Conservation (phyloP, 2,888 invertebrate genomes). For the Palloptera scutellata region DNA sequence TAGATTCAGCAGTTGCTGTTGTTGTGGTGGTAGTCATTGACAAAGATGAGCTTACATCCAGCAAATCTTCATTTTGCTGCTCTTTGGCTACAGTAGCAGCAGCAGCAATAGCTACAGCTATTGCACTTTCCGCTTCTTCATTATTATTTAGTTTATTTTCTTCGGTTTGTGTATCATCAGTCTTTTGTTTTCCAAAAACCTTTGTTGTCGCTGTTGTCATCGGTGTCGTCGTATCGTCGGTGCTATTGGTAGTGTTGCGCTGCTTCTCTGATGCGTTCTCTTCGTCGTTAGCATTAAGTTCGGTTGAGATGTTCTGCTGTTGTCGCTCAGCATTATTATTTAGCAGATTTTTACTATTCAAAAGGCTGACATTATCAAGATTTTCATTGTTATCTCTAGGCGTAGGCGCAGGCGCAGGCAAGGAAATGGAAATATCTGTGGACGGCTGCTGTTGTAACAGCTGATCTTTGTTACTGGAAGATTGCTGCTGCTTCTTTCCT, state of each 20-base stretch:
- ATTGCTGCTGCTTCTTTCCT: slow-evolving; percentile 49
- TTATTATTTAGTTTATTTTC: slow-evolving; percentile 53
- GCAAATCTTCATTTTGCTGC: slow-evolving; percentile 28
- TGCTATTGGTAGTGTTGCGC: background rate
- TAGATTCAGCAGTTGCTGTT: slow-evolving; percentile 43
- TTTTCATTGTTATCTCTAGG: slow-evolving; percentile 32
- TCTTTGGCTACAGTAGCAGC: slow-evolving; percentile 19
- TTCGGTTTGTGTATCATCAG: slow-evolving; percentile 55
- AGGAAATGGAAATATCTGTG: slow-evolving; percentile 19
- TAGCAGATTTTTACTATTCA: slow-evolving; percentile 58
- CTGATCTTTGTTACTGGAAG: slow-evolving; percentile 25
- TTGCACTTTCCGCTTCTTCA: slow-evolving; percentile 46
- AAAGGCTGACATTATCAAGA: slow-evolving; percentile 50
- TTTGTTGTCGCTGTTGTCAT: slow-evolving; percentile 33
- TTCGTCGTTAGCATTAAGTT: slow-evolving; percentile 11
- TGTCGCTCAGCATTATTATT: slow-evolving; percentile 50
- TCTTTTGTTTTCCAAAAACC: slow-evolving; percentile 56
- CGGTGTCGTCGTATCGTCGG: slow-evolving; percentile 6
- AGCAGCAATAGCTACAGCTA: slow-evolving; percentile 24
- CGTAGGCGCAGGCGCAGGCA: slow-evolving; percentile 11
- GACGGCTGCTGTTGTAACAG: background rate
- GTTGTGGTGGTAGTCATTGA: slow-evolving; percentile 34
- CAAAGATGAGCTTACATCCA: slow-evolving; percentile 48
- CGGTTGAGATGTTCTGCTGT: background rate
- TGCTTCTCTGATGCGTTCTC: background rate